Conservation (phyloP, 2,888 invertebrate species). For the Alentia gelatinosa region DNA sequence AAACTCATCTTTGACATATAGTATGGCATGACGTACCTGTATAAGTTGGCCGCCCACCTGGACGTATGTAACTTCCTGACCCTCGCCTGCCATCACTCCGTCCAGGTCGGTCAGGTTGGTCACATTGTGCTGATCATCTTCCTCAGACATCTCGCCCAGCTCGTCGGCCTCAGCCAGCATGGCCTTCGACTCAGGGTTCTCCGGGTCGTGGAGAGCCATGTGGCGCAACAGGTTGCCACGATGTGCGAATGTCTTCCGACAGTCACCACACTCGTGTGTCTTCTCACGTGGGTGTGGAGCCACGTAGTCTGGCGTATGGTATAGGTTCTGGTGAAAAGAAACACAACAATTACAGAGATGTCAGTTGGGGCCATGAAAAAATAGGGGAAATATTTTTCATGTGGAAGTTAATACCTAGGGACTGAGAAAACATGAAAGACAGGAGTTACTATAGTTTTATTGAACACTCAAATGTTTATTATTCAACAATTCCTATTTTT, state of each 20-base stretch:
- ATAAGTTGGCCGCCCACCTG: constrained; percentile 21
- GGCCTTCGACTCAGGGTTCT: constrained; percentile 62
- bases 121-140: constrained; percentile 65
- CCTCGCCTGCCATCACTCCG: constrained; percentile 16
- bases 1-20: too few relatives aligned
- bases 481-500: too few relatives aligned
- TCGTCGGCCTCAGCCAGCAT: constrained; percentile 77
- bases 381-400: too few relatives aligned
- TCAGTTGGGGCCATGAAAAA: neutral
- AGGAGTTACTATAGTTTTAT: too few relatives aligned
- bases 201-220: constrained; percentile 87
- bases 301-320: constrained; percentile 94
- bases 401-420: neutral
- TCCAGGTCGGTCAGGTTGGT: constrained; percentile 8
- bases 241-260: constrained; percentile 85
- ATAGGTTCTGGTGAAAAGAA: constrained; percentile 85
- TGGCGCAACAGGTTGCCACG: constrained; percentile 96
- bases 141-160: constrained; percentile 77
- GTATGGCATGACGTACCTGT: neutral
- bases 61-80: constrained; percentile 29
- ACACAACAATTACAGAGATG: neutral
- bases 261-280: constrained; percentile 90
- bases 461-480: too few relatives aligned
- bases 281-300: constrained; percentile 92
- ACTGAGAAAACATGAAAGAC: neutral